Evolutionary conservation across 2,888 invertebrate genomes (phyloP), one percentile per base, ranked within the genome.

Genomic region (Halictus ligatus): DNA sequence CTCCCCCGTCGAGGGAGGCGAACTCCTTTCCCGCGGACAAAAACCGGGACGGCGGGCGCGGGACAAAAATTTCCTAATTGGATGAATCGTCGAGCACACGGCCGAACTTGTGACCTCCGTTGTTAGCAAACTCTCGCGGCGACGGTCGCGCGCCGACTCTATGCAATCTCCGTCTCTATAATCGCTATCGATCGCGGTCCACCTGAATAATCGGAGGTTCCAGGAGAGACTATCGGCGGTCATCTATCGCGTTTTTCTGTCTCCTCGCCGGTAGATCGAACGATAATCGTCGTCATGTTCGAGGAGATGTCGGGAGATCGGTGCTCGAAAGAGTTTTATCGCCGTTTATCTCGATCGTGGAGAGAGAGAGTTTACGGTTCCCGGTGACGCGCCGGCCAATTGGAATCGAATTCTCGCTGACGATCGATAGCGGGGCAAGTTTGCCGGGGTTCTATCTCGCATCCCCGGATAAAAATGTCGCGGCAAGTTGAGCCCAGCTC

Each of bases 31-130:
- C 54, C 40, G 64, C 40, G 60, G n/a, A 29, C 18, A 60, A 78
- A 88, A 89, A 87, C 35, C 54, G 75, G 85, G 46, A 77, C 78
- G 75, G 13, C 18, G 60, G 46, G 75, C 75, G 75, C 75, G 35
- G 12, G 54, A 71, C 18, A 83, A 80, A 82, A 90, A 87, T 89
- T 79, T 86, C 85, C 81, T 89, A 89, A 89, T 89, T 89, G 87
- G 89, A 89, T 78, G 86, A 89, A 82, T 87, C 78, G 89, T 88
- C 87, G 69, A 90, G 89, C 74, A 84, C 78, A 40, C 69, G 78
- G 77, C 29, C 67, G 69, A 87, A 90, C 83, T 90, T 84, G 75
- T 81, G 87, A 83, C 90, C 69, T 79, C 58, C 85, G 69, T 80
- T 83, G 90, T 90, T 89, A 82, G 86, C 78, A 69, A 85, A 88